phyloP scores from a whole-genome alignment of 2,113 vertebrate genomes.

The Girardinichthys multiradiatus region DNA sequence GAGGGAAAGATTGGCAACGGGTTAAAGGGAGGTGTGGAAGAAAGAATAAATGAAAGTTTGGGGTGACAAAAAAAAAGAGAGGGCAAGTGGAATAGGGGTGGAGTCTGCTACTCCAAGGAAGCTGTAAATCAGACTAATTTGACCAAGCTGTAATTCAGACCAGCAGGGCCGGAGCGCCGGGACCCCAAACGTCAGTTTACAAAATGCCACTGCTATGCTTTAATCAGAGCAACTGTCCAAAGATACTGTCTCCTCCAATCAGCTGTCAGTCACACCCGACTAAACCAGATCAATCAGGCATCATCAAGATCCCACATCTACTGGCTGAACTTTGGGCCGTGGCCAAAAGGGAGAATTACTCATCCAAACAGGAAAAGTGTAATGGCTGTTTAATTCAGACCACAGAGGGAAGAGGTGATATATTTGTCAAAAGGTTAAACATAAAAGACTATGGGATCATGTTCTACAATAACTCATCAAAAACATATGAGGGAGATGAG shows the following conservation, averaged over 20 bases:
- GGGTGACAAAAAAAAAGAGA: conserved; percentile 29
- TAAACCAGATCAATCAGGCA: conserved; percentile 71
- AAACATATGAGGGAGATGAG: conserved; percentile 65
- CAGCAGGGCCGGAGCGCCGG: conserved; percentile 73
- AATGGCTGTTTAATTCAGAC: conserved; percentile 75
- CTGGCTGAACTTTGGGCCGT: conserved; percentile 60
- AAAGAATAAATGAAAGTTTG: neutral
- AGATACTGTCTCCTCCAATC: conserved; percentile 80
- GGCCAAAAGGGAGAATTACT: conserved; percentile 72
- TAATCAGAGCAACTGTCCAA: conserved; percentile 80
- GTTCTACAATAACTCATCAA: conserved; percentile 69
- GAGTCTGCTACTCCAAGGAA: conserved; percentile 75
- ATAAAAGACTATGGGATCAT: conserved; percentile 63
- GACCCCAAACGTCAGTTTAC: conserved; percentile 72
- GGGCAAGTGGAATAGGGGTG: conserved; percentile 47
- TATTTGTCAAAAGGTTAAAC: conserved; percentile 73
- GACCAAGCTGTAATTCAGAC: conserved; percentile 80
- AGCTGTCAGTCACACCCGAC: conserved; percentile 79
- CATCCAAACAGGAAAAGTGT: conserved; percentile 70
- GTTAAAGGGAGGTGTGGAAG: neutral
- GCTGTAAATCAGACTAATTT: conserved; percentile 84
- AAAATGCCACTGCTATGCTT: conserved; percentile 71
- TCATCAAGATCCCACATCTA: conserved; percentile 47
- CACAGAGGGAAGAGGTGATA: conserved; percentile 67
- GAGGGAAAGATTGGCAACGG: neutral